A percentile compares a stretch with the other conserved stretches of the same genome.
These are phyloP conservation scores for Neodon shergylaensis DNA, from an alignment of 2,113 vertebrate species.

Conservation along the genomic window DNA sequence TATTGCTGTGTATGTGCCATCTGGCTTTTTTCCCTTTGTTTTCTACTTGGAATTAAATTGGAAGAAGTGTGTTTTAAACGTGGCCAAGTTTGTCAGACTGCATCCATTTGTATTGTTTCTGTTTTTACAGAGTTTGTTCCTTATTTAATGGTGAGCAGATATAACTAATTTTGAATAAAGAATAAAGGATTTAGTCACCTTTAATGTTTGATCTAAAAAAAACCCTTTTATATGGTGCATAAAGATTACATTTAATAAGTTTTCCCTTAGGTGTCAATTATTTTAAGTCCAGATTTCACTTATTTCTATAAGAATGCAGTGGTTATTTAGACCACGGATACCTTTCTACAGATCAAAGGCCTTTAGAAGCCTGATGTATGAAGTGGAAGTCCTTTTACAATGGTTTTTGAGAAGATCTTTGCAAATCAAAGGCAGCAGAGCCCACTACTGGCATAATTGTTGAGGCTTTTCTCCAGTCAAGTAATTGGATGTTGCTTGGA, in stretches of 20 bases:
- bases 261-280: constrained; percentile 87
- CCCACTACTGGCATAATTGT: constrained; percentile 52
- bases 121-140: constrained; percentile 15
- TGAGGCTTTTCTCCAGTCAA: constrained; percentile 64
- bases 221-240: constrained; percentile 64
- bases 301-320: constrained; percentile 82
- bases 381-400: constrained; percentile 79
- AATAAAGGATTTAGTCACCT: constrained; percentile 74
- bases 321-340: constrained; percentile 83
- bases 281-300: constrained; percentile 83
- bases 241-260: constrained; percentile 82
- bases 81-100: constrained; percentile 28
- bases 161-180: constrained; percentile 67
- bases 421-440: constrained; percentile 78
- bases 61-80: constrained; percentile 44
- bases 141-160: constrained; percentile 56
- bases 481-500: constrained; percentile 72
- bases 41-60: constrained; percentile 60
- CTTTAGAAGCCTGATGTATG: constrained; percentile 80
- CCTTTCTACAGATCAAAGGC: constrained; percentile 84
- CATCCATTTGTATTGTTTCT: background rate
- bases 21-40: constrained; percentile 26
- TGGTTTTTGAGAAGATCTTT: constrained; percentile 76
- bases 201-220: constrained; percentile 75
- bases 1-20: constrained; percentile 29